Percentiles rank a stretch among this genome's conserved stretches.
phyloP scores from a whole-genome alignment of 2,888 invertebrate species.

The Cephus runcator region DNA sequence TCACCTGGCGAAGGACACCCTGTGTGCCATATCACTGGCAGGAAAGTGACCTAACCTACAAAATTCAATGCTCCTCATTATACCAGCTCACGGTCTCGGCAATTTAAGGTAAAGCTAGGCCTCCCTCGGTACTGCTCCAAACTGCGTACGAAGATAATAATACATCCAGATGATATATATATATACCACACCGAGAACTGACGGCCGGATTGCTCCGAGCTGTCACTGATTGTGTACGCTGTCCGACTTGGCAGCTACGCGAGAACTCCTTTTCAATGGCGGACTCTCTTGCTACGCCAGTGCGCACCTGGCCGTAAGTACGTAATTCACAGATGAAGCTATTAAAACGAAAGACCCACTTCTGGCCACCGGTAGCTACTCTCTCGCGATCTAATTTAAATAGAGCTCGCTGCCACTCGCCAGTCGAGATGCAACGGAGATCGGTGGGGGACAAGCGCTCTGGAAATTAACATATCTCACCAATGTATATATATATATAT shows the following conservation, averaged over 20 bases:
- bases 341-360: slow-evolving; percentile 35
- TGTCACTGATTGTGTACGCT: background rate
- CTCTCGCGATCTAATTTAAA: slow-evolving; percentile 55
- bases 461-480: slow-evolving; percentile 59
- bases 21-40: background rate
- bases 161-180: background rate
- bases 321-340: slow-evolving; percentile 44
- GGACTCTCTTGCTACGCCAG: background rate
- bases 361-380: slow-evolving; percentile 2
- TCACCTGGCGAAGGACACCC: background rate
- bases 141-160: background rate
- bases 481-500: slow-evolving; percentile 35
- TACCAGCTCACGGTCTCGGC: background rate
- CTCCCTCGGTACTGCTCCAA: background rate
- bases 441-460: slow-evolving; percentile 44
- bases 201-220: background rate
- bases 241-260: background rate
- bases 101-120: background rate
- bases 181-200: background rate
- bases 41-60: background rate
- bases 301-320: slow-evolving; percentile 6
- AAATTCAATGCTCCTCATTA: background rate
- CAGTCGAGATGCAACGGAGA: slow-evolving; percentile 29
- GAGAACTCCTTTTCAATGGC: background rate
- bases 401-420: slow-evolving; percentile 39